phyloP scores from a whole-genome alignment of 2,797 vertebrate species.

The Cyclopterus lumpus region DNA sequence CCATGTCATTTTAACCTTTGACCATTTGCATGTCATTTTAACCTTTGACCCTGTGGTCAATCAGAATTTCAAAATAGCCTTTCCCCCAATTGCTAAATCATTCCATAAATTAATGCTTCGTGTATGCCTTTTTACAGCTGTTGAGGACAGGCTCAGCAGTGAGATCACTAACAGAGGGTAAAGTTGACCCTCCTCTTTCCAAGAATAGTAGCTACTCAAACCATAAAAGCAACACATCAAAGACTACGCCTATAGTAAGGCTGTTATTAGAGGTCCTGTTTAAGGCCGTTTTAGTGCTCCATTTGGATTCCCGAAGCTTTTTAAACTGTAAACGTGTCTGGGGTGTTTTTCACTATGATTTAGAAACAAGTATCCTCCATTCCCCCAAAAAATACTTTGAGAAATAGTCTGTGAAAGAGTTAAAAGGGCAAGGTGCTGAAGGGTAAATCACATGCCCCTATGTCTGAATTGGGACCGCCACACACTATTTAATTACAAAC shows the following conservation, averaged over 20 bases:
- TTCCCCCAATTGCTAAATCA: not conserved
- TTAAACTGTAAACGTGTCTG: not conserved
- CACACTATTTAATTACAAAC: not conserved
- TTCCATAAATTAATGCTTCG: not conserved
- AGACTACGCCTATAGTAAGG: slow-evolving; percentile 29
- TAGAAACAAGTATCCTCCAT: not conserved
- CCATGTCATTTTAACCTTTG: too few species aligned
- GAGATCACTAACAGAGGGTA: slow-evolving; percentile 5
- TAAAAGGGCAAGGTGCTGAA: not conserved
- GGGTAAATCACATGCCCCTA: not conserved
- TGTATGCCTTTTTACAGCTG: not conserved
- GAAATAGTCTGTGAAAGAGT: not conserved
- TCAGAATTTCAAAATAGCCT: not conserved
- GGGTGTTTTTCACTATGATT: not conserved
- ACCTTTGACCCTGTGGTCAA: slow-evolving; percentile 4
- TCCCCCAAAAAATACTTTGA: not conserved
- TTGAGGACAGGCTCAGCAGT: slow-evolving; percentile 1
- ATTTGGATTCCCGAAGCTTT: slow-evolving; percentile 9
- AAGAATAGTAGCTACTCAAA: slow-evolving; percentile 36
- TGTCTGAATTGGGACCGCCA: not conserved
- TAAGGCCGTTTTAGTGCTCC: slow-evolving; percentile 16
- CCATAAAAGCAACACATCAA: slow-evolving; percentile 58
- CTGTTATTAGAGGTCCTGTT: slow-evolving; percentile 57
- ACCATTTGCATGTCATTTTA: slow-evolving; percentile 10
- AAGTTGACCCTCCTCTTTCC: slow-evolving; percentile 30